These are phyloP conservation scores for Calliphora vomitoria DNA, from an alignment of 2,888 invertebrate genomes.

Conservation along the genomic window DNA sequence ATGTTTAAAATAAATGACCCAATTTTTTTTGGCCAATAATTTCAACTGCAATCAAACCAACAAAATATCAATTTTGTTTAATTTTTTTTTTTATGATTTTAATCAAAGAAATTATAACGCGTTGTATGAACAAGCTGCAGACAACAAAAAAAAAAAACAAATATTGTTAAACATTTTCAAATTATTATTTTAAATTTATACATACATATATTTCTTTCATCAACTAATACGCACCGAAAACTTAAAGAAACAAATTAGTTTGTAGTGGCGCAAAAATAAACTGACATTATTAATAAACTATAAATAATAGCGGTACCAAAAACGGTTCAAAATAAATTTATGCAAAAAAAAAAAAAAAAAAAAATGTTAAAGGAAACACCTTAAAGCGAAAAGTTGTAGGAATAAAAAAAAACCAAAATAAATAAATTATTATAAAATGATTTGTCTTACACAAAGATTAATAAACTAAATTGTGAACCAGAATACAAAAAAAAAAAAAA, in stretches of 20 bases:
- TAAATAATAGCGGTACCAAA: slow-evolving; percentile 29
- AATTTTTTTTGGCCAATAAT: slow-evolving; percentile 34
- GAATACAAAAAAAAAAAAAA: too few relatives aligned
- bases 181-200: slow-evolving; percentile 26
- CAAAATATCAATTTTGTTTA: slow-evolving; percentile 1
- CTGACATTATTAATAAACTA: background rate
- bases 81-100: slow-evolving; percentile 39
- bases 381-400: slow-evolving; percentile 34
- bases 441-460: background rate
- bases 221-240: background rate
- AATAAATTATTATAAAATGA: background rate
- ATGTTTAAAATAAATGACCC: slow-evolving; percentile 53
- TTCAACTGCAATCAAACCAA: slow-evolving; percentile 34
- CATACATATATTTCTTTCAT: background rate
- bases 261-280: background rate
- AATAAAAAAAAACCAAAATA: background rate
- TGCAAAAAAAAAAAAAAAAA: slow-evolving; percentile 10
- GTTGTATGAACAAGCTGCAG: background rate
- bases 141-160: background rate
- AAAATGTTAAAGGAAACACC: slow-evolving; percentile 33
- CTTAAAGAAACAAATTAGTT: background rate
- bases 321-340: slow-evolving; percentile 34
- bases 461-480: too few relatives aligned
- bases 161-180: slow-evolving; percentile 30
- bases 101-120: slow-evolving; percentile 55